A percentile compares a stretch with the other conserved stretches of the same genome.
These are phyloP conservation scores for Tetramorium alpestre DNA, from an alignment of 1,140 invertebrate species.

Conservation along the genomic window DNA sequence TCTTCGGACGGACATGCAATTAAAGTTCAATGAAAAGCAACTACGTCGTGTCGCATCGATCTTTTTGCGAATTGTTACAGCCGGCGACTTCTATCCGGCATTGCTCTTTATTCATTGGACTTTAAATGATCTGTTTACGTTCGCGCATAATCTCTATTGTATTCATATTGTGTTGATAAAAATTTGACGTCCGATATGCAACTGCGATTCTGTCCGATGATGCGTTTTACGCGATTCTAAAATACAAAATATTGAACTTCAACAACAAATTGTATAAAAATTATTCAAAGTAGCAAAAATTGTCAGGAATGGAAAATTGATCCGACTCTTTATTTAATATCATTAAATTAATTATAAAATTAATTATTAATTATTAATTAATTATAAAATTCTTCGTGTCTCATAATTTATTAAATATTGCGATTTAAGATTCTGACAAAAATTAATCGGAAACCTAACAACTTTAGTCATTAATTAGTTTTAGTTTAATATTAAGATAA, in stretches of 20 bases:
- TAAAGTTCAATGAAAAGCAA: neutral
- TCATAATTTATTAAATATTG: neutral
- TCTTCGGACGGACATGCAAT: slow-evolving; percentile 9
- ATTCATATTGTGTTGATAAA: slow-evolving; percentile 51
- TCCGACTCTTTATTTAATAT: neutral
- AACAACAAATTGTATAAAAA: neutral
- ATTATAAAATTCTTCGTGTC: neutral
- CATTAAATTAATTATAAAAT: neutral
- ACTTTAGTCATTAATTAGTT: neutral
- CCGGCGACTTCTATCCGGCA: neutral
- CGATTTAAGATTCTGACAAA: neutral
- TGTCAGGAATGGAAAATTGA: neutral
- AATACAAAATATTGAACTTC: neutral
- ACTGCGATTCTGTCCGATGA: neutral
- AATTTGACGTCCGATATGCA: slow-evolving; percentile 35
- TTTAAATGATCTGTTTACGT: slow-evolving; percentile 54
- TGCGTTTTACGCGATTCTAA: neutral
- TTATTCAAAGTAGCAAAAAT: neutral
- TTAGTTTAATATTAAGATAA: neutral
- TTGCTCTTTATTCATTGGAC: slow-evolving; percentile 25
- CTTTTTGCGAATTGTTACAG: neutral
- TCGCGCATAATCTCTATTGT: slow-evolving; percentile 52
- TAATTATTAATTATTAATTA: too few relatives aligned
- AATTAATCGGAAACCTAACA: neutral
- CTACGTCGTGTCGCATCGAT: neutral